Evolutionary conservation across 1,140 invertebrate genomes (phyloP).

Genomic region (Schlechtendalia chinensis): DNA sequence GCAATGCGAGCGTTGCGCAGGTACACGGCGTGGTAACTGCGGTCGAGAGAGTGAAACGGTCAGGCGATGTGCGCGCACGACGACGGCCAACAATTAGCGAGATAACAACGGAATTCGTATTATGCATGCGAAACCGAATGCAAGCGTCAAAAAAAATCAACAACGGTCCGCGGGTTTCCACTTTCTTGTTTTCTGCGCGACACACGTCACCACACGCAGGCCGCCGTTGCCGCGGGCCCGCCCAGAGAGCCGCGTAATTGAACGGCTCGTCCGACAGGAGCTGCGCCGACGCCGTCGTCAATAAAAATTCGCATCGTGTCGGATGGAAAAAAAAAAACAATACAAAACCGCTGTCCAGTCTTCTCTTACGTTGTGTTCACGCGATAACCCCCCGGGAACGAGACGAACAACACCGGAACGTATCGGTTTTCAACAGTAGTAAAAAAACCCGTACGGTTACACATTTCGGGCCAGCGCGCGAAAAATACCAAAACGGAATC

Average conservation of each 20-base stretch:
- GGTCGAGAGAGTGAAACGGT: background rate
- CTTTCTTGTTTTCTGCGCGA: conserved; percentile 22
- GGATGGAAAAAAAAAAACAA: too few species aligned
- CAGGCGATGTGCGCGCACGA: background rate
- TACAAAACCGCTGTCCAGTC: too few species aligned
- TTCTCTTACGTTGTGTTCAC: too few species aligned
- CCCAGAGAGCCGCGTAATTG: too few species aligned
- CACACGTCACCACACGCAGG: conserved; percentile 5
- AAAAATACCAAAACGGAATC: too few species aligned
- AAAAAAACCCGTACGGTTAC: background rate
- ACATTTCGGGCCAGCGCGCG: too few species aligned
- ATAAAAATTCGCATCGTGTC: too few species aligned
- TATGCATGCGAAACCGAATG: too few species aligned
- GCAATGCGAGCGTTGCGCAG: too few species aligned
- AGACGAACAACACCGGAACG: background rate
- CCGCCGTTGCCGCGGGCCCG: background rate
- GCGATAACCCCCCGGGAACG: too few species aligned
- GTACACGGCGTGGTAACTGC: background rate
- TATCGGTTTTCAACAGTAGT: background rate
- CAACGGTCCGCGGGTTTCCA: background rate
- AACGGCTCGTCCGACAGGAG: background rate
- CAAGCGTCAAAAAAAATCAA: too few species aligned
- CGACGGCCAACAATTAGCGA: background rate
- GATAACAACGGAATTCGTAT: background rate
- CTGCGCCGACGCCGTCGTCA: too few species aligned